Evolutionary conservation across 2,888 invertebrate species (phyloP).

Genomic region (Drosophila prolongata): DNA sequence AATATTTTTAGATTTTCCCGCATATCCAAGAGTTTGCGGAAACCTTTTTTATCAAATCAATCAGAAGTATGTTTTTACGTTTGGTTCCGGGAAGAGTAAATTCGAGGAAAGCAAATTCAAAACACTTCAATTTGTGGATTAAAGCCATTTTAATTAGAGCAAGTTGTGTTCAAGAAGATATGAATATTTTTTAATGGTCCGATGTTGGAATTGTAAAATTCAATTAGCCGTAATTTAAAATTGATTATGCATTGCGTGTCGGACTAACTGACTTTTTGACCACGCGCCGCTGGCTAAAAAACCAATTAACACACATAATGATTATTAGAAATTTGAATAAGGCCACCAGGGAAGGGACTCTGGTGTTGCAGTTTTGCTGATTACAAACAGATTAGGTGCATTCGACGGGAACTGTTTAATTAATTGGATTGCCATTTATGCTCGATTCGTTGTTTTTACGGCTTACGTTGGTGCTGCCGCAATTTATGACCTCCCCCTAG

Average conservation of each 20-base stretch:
- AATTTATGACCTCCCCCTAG: constrained; percentile 55
- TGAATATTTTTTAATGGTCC: background rate
- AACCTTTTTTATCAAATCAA: background rate
- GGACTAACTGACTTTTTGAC: constrained; percentile 13
- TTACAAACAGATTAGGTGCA: constrained; percentile 52
- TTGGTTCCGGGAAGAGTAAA: constrained; percentile 12
- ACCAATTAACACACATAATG: constrained; percentile 52
- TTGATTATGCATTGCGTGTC: constrained; percentile 45
- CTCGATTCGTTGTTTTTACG: constrained; percentile 43
- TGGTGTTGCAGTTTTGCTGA: constrained; percentile 22
- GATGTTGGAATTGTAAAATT: constrained; percentile 18
- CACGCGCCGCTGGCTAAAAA: constrained; percentile 49
- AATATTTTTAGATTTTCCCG: background rate
- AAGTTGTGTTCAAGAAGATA: background rate
- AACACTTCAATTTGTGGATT: constrained; percentile 7
- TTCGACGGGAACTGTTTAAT: constrained; percentile 41
- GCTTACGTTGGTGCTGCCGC: constrained; percentile 44
- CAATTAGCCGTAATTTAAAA: constrained; percentile 42
- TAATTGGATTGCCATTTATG: constrained; percentile 61
- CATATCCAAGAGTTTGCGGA: background rate
- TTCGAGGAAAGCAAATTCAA: background rate
- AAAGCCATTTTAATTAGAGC: constrained; percentile 6
- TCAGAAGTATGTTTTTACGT: background rate
- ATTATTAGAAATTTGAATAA: constrained; percentile 44
- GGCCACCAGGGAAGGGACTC: background rate